Evolutionary conservation across 2,113 vertebrate species (phyloP), one percentile per base, ranked within the genome.

Genomic region (Podilymbus podiceps): DNA sequence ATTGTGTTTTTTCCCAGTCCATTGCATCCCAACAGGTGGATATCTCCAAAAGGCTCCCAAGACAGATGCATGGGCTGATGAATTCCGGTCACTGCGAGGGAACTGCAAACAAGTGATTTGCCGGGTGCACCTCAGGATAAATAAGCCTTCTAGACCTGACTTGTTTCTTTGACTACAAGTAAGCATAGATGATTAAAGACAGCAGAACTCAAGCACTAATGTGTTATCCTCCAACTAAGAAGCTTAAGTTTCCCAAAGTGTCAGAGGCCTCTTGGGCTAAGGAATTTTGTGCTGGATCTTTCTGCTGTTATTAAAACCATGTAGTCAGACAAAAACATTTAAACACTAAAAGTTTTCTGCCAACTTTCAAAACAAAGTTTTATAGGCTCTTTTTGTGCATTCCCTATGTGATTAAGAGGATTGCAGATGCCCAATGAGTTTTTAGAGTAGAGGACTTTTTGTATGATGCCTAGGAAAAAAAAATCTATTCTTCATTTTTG

Each of bases 101-200:
- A 77, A 16, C 15, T 69, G 52, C 50, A 77, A 73, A 83, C 23
- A 86, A 81, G 44, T 28, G 30, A 77, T 96, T 93, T 92, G 47
- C 69, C 92, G 92, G 77, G 76, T 97, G 77, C 66, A 62, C 89
- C 69, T 91, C 58, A 78, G 67, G 27, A 55, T 74, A 92, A 90
- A 86, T 42, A 89, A 92, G 33, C 14, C 20, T 94, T 87, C 62
- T 46, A 69, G 66, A 79, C 5, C 18, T 63, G 30, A 75, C 60
- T 89, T 69, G 22, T 58, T 89, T 58, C 86, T 95, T 85, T 82
- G 69, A 68, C 55, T 84, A 31, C 35, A 38, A 66, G 71, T 50
- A 58, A 78, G 55, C 49, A 27, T 4, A 81, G 49, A 60, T 71
- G 52, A 94, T 78, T 90, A 90, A 97, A 89, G 89, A 49, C 42